Evolutionary conservation across 23 tunicate species (phyloP), one percentile per base, ranked within the genome.

Genomic region (Trididemnum nubilum): DNA sequence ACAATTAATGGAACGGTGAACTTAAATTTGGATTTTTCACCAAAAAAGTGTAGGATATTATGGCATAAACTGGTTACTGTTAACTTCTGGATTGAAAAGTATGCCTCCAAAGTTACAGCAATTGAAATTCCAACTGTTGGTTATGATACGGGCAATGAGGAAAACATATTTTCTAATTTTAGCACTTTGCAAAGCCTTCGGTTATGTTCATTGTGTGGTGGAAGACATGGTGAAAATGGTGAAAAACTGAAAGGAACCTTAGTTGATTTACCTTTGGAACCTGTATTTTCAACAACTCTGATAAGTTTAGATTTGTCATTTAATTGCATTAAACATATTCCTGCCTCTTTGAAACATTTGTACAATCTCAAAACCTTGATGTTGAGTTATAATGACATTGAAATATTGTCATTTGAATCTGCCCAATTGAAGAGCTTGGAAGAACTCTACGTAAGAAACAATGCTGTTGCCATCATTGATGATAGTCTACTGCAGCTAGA

Each of bases 181-280:
- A 27, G 37, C 3, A 33, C 37, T 15, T 4, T 69, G 36, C 36
- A 3, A 30, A 69, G 32, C 26, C 32, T 69, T 4, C 37, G 4
- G 7, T 69, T n/a, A 33, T 31, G 38, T 34, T 15, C 39, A 5
- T 31, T 69, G 32, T 7, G 18, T 69, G 74, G 74, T 5, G 74
- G 74, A 5, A 31, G 74, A n/a, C 40, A 69, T 69, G 74, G 12
- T 32, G 32, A 69, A 34, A 7, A 69, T 29, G 74, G 74, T 5
- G 9, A 3, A 7, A 32, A 34, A 12, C 7, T 27, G 9, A 32
- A n/a, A 34, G 74, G 74, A 27, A 37, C 37, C 3, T 5, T 69
- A 5, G 5, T 5, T 5, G 15, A 9, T 5, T 31, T 69, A 27
- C 74, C 74, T 69, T 21, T 7, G 32, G 5, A 32, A 5, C 32